Conservation (phyloP, 2,888 invertebrate genomes). For the Busseola fusca region DNA sequence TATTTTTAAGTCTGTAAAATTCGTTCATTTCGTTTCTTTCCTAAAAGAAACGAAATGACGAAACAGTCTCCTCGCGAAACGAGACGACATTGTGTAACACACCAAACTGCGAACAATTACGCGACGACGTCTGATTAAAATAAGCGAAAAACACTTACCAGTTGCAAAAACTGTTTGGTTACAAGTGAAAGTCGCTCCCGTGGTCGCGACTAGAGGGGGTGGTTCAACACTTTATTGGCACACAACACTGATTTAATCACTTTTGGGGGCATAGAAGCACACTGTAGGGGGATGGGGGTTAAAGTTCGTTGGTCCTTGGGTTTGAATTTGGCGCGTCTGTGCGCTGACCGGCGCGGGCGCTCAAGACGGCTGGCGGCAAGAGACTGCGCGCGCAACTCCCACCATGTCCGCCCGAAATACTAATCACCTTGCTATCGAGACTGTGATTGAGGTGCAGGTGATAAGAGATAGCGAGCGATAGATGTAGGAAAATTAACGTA, state of each 20-base stretch:
- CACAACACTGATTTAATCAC: slow-evolving; percentile 82
- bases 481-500: background rate
- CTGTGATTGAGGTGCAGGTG: slow-evolving; percentile 71
- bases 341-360: slow-evolving; percentile 79
- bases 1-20: slow-evolving; percentile 14
- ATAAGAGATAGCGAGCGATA: slow-evolving; percentile 70
- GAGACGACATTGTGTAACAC: slow-evolving; percentile 74
- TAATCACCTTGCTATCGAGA: slow-evolving; percentile 87
- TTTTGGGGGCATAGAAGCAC: slow-evolving; percentile 72
- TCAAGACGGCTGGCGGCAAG: slow-evolving; percentile 82
- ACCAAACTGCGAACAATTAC: slow-evolving; percentile 73
- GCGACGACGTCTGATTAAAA: slow-evolving; percentile 77
- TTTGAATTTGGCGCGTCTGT: slow-evolving; percentile 79
- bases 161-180: slow-evolving; percentile 79
- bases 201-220: slow-evolving; percentile 69
- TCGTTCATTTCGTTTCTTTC: too few species aligned
- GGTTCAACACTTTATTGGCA: slow-evolving; percentile 73
- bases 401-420: slow-evolving; percentile 83
- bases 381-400: slow-evolving; percentile 85
- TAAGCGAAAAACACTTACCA: slow-evolving; percentile 82
- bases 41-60: slow-evolving; percentile 64
- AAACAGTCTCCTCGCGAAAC: slow-evolving; percentile 71
- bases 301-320: slow-evolving; percentile 52
- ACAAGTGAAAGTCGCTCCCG: slow-evolving; percentile 76
- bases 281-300: slow-evolving; percentile 71